Percentiles rank a stretch among this genome's conserved stretches.
Evolutionary conservation across 2,888 invertebrate genomes (phyloP).

Genomic region (Eumerus sabulonum): DNA sequence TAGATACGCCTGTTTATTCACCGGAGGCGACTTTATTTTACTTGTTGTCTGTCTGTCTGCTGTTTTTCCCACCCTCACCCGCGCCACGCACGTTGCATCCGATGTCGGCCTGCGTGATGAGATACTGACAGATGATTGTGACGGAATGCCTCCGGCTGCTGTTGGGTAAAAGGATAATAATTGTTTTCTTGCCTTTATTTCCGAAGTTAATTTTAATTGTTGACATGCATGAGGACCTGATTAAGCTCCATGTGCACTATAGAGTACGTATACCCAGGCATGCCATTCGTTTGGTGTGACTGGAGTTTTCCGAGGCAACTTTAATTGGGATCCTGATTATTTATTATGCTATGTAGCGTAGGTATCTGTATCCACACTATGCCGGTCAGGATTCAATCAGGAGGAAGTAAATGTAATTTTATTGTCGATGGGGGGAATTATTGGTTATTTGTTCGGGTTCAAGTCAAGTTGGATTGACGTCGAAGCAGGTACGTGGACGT

Average conservation of each 20-base stretch:
- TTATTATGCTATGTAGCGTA: constrained; percentile 18
- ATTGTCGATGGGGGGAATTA: too few species aligned
- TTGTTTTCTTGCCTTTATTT: constrained; percentile 58
- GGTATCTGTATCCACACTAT: too few species aligned
- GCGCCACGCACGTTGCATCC: too few species aligned
- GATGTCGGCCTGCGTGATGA: constrained; percentile 26
- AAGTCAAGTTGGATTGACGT: not conserved
- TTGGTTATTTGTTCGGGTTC: too few species aligned
- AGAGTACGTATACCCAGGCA: too few species aligned
- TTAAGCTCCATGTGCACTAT: constrained; percentile 34
- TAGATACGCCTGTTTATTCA: constrained; percentile 53
- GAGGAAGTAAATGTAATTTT: not conserved
- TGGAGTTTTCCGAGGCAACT: constrained; percentile 12
- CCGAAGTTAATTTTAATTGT: constrained; percentile 67
- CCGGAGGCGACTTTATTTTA: constrained; percentile 59
- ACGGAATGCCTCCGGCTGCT: constrained; percentile 36
- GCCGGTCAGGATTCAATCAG: constrained; percentile 51
- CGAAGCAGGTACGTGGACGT: too few species aligned
- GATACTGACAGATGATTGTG: constrained; percentile 58
- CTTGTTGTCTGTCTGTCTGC: constrained; percentile 42
- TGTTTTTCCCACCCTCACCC: not conserved
- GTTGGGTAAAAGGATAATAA: constrained; percentile 50
- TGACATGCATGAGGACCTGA: constrained; percentile 65
- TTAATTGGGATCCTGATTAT: constrained; percentile 45
- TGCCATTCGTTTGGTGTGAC: not conserved